These are phyloP conservation scores for Keiferia lycopersicella DNA, from an alignment of 2,888 invertebrate genomes.

Conservation along the genomic window DNA sequence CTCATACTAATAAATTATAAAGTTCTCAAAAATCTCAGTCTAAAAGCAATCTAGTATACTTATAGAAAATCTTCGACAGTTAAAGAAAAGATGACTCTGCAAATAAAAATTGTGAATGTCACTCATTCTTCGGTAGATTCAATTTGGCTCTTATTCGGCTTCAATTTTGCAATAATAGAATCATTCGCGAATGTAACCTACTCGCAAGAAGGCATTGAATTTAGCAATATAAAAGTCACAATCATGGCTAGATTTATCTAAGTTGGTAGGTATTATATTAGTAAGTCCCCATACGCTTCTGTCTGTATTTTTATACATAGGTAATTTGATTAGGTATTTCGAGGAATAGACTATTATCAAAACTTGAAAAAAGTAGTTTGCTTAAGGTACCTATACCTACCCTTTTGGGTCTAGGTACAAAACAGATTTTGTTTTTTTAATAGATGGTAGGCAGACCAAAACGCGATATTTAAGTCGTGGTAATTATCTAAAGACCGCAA, in stretches of 20 bases:
- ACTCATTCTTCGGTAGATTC: background rate
- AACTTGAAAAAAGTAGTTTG: too few relatives aligned
- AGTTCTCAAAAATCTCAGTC: background rate
- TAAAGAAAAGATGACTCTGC: background rate
- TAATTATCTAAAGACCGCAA: background rate
- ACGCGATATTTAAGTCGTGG: background rate
- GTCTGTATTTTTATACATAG: too few relatives aligned
- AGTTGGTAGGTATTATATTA: too few relatives aligned
- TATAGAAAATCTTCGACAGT: slow-evolving; percentile 7
- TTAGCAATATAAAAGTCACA: background rate
- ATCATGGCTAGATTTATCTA: background rate
- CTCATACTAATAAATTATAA: background rate
- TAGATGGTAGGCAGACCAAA: too few relatives aligned
- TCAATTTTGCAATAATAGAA: slow-evolving; percentile 1
- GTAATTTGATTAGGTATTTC: too few relatives aligned
- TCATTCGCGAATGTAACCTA: slow-evolving; percentile 1
- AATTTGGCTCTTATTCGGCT: background rate
- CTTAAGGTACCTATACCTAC: too few relatives aligned
- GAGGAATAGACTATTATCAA: too few relatives aligned
- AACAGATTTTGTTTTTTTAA: too few relatives aligned
- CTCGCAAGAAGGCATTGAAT: slow-evolving; percentile 3
- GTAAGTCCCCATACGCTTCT: too few relatives aligned
- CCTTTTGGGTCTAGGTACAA: too few relatives aligned
- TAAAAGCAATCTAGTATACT: background rate
- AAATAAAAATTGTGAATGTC: slow-evolving; percentile 7